These are phyloP conservation scores for Pavo muticus DNA, from an alignment of 2,113 vertebrate genomes.

Conservation along the genomic window DNA sequence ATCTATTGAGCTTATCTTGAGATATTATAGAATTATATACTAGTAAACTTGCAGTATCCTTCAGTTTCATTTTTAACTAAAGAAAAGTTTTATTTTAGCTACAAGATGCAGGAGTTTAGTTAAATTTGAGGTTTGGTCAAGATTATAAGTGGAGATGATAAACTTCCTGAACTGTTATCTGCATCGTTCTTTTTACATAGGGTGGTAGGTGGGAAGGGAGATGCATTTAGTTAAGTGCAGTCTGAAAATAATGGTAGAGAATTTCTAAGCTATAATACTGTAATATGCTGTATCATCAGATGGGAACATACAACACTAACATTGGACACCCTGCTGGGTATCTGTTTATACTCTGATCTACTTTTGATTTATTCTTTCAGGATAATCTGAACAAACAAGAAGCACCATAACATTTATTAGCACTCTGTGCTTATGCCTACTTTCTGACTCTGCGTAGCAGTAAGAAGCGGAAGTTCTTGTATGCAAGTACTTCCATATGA, in stretches of 20 bases:
- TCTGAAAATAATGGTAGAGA: background rate
- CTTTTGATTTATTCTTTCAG: background rate
- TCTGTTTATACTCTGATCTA: background rate
- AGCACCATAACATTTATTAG: background rate
- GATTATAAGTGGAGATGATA: background rate
- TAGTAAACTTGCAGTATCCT: background rate
- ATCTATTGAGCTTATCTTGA: background rate
- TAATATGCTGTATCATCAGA: background rate
- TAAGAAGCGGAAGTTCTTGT: background rate
- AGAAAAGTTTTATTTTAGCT: background rate
- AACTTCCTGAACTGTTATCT: background rate
- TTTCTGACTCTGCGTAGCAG: background rate
- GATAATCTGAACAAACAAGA: background rate
- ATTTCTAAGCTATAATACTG: background rate
- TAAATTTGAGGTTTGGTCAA: background rate
- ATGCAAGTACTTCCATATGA: background rate
- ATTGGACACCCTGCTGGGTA: background rate
- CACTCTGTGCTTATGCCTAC: background rate
- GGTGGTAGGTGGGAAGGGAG: background rate
- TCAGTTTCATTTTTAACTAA: background rate
- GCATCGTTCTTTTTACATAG: background rate
- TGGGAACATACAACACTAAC: background rate
- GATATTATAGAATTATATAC: background rate
- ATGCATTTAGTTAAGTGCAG: background rate
- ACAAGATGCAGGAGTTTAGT: background rate